A percentile compares a stretch with the other conserved stretches of the same genome.
These are phyloP conservation scores for Melanchra persicariae DNA, from an alignment of 2,888 invertebrate genomes.

Conservation along the genomic window DNA sequence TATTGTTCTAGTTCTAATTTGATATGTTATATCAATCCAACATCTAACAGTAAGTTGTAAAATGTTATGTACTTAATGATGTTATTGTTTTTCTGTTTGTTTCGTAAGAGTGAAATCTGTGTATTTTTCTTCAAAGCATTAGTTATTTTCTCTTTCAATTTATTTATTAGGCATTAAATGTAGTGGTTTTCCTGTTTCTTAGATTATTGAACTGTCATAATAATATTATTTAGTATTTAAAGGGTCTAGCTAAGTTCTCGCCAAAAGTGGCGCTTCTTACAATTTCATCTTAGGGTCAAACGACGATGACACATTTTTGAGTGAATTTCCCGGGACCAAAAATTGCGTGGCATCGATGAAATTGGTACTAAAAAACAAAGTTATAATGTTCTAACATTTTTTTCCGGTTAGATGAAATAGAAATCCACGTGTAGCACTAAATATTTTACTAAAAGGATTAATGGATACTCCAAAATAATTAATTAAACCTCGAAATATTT, in stretches of 20 bases:
- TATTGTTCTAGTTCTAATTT: conserved; percentile 50
- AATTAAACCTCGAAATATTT: too few species aligned
- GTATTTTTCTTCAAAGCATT: neutral
- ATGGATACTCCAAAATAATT: too few species aligned
- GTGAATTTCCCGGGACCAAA: too few species aligned
- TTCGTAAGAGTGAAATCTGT: conserved; percentile 36
- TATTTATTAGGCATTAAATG: neutral
- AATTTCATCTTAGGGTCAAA: neutral
- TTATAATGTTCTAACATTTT: too few species aligned
- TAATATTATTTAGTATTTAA: too few species aligned
- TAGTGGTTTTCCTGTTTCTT: neutral
- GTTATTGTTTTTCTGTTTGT: conserved; percentile 33
- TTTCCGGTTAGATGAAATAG: too few species aligned
- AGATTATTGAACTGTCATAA: neutral
- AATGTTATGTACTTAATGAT: conserved; percentile 42
- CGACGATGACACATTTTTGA: neutral
- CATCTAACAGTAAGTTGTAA: conserved; percentile 50
- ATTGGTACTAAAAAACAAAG: too few species aligned
- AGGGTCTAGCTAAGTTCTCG: neutral
- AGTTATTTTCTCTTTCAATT: neutral
- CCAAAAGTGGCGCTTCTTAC: neutral
- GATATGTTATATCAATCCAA: conserved; percentile 36
- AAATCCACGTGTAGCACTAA: too few species aligned
- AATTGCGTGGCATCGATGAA: too few species aligned
- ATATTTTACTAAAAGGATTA: too few species aligned